phyloP scores from a whole-genome alignment of 1,140 invertebrate genomes.

The Nylanderia fulva region DNA sequence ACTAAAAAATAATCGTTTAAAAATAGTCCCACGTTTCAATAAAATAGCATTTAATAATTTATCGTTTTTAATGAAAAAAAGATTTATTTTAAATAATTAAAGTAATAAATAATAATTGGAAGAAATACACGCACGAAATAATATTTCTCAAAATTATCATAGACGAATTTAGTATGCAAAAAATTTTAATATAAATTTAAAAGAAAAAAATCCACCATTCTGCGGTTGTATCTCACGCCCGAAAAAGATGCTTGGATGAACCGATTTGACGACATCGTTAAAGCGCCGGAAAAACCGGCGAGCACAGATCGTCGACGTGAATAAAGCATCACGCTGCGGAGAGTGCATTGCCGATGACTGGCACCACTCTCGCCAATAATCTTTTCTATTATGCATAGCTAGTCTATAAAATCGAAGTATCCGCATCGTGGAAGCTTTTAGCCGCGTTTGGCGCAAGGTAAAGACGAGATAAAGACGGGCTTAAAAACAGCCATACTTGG shows the following conservation, averaged over 20 bases:
- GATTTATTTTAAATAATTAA: too few species aligned
- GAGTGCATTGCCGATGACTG: constrained; percentile 43
- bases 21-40: too few species aligned
- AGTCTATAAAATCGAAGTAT: constrained; percentile 63
- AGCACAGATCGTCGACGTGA: constrained; percentile 30
- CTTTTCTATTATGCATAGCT: constrained; percentile 61
- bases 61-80: too few species aligned
- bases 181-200: not conserved
- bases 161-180: not conserved
- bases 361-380: constrained; percentile 52
- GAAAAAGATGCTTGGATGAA: constrained; percentile 9
- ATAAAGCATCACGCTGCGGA: constrained; percentile 43
- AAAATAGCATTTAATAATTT: too few species aligned
- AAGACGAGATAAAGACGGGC: constrained; percentile 48
- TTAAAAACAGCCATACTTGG: constrained; percentile 34
- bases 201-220: not conserved
- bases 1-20: too few species aligned
- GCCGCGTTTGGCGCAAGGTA: constrained; percentile 45
- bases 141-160: too few species aligned
- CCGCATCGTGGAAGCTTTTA: constrained; percentile 61
- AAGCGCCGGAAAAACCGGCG: constrained; percentile 36
- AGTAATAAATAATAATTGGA: too few species aligned
- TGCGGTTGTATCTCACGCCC: not conserved
- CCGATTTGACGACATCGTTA: constrained; percentile 45
- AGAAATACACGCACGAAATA: too few species aligned